Evolutionary conservation across 2,888 invertebrate genomes (phyloP), one percentile per base, ranked within the genome.

Genomic region (Achlya flavicornis): DNA sequence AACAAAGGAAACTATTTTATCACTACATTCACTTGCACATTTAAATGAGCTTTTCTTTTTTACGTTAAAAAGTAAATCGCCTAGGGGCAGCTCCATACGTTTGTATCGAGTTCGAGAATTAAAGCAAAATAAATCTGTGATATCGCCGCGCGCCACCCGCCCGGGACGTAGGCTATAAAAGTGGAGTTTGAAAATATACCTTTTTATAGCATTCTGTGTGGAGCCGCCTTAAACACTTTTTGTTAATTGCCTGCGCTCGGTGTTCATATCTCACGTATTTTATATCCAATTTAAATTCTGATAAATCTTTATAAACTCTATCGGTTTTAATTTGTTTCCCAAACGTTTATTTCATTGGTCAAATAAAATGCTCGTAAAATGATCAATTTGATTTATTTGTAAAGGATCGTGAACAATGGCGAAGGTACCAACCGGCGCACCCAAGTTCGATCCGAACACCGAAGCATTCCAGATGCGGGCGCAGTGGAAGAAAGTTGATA

Each of bases 391-490:
- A 41, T 41, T 41, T 16, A 16, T 48, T 53, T 53, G 1, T 53
- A 3, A 19, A 19, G 19, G 53, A 53, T 16, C n/a, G 16, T 67
- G 12, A 67, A 73, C 35, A 35, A 84, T 78, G 89, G 82, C 84
- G 38, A 85, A 85, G 66, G 84, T 85, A 16, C 61, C 58, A 26
- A 26, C 1, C 0, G 70, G 70, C 14, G 61, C 63, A 7, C 58
- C 66, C 3, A 90, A 89, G 71, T 90, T 76, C 66, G 93, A 93
- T 64, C 87, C 90, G 1, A 93, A 90, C 73, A 91, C 85, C 10
- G 93, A 93, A 71, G 90, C 89, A 3, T 92, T 93, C 66, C 92
- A 93, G 71, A 89, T 91, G 88, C 80, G 93, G 33, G 91, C 93
- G 5, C 92, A 93, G 67, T 91, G 91, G 91, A 85, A 86, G 71